Base-by-base conservation (phyloP, 2,888 invertebrate genomes). In the Caenorhabditis becei region DNA sequence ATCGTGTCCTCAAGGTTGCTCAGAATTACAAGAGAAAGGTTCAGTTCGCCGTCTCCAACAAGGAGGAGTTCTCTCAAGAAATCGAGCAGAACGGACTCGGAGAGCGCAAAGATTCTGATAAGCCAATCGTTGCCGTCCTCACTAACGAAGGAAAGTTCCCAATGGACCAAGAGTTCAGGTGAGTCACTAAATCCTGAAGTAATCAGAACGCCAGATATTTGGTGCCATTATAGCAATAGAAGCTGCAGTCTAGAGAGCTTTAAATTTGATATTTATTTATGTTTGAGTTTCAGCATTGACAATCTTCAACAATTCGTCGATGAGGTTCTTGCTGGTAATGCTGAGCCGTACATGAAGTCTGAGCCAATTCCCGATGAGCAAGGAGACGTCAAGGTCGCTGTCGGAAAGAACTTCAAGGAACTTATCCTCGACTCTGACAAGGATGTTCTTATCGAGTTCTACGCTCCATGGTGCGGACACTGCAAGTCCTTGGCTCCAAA, bases 391-490 rank as follows among this genome's bases (percentile, higher is more conserved):
- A 87, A 87, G 83, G 94, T 96, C 47, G 96, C 96, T 2, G 99
- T 99, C 10, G 98, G 95, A 83, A 96, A 96, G 93, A 99, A 97
- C 93, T 99, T 98, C 93, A 95, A 97, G 91, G 95, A 97, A 71
- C 87, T 91, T 41, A 96, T 99, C 0, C 94, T 94, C 1, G 95
- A 98, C 91, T 95, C 95, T 88, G 95, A 94, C 37, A 95, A 96
- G 91, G 99, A 99, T 92, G 96, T 96, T 2, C 93, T 99, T 53
- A 94, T 99, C 87, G 98, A 99, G 93, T 99, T 99, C 93, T 99
- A 99, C 92, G 98, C 98, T 41, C 97, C 97, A 0, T 98, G 97
- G 97, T 97, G 97, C 92, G 97, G 98, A 86, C 98, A 99, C 91
- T 99, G 99, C 93, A 98, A 99, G 93, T 95, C 95, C 24, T 93